These are phyloP conservation scores for Megalonaias nervosa DNA, from an alignment of 1,140 invertebrate genomes.

Conservation along the genomic window DNA sequence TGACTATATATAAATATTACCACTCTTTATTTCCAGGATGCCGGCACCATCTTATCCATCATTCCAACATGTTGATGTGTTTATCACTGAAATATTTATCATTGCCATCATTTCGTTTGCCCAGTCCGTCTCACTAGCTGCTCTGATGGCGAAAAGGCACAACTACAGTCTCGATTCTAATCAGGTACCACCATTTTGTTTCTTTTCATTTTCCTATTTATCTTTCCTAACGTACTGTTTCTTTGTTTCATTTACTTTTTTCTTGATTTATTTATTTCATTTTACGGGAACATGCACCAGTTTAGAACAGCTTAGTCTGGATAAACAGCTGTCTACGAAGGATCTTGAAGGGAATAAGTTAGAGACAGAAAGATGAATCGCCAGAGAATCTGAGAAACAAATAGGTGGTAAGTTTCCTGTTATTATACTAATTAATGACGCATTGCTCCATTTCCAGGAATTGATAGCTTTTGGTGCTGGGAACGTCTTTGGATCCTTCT, in stretches of 20 bases:
- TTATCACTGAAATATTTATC: conserved; percentile 44
- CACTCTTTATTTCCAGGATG: conserved; percentile 12
- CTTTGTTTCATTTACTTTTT: neutral
- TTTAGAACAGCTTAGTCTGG: neutral
- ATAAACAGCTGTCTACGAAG: neutral
- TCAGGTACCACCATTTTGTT: conserved; percentile 44
- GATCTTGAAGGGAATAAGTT: neutral
- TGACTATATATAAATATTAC: too few species aligned
- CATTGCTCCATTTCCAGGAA: conserved; percentile 42
- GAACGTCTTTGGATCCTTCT: conserved; percentile 64
- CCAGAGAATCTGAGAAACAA: neutral
- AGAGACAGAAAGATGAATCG: neutral
- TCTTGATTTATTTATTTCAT: neutral
- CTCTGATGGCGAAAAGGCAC: conserved; percentile 68
- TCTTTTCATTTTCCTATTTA: neutral
- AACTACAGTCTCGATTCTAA: conserved; percentile 70
- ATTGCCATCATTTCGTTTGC: conserved; percentile 65
- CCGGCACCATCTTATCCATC: conserved; percentile 25
- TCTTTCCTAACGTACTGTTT: neutral
- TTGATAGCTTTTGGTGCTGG: conserved; percentile 62
- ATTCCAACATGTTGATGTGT: conserved; percentile 17
- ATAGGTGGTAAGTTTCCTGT: neutral
- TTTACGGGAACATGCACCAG: neutral
- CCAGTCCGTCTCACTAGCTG: conserved; percentile 65
- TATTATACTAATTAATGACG: too few species aligned